Base-by-base conservation (phyloP, 1,140 invertebrate species). In the Drosophila serrata region DNA sequence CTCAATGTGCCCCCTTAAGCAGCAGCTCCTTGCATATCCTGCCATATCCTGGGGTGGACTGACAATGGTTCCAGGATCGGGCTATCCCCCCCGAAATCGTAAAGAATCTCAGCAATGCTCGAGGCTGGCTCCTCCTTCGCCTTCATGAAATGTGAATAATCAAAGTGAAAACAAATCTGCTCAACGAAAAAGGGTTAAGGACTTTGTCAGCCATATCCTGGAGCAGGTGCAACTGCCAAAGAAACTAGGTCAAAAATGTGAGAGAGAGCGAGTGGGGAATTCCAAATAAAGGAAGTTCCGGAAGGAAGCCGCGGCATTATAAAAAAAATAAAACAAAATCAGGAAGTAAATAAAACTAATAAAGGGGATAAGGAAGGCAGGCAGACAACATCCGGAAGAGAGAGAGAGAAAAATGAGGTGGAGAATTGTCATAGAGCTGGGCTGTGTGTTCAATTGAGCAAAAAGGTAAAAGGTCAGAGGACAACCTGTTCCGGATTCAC, bases 321-420 rank as follows among this genome's bases (percentile, higher is more conserved):
- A 42, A 55, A 42, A 55, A 42, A 70, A 15, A 64, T 53, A 59
- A 72, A 49, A 53, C 45, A 33, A 61, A 69, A 87, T 48, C 84
- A 59, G 84, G 84, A 87, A 87, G 84, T 90, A 88, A 88, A 88
- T 88, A 84, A 88, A 88, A 88, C 85, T 88, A 88, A 88, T 88
- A 82, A 87, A 62, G 61, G 49, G 63, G 24, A 39, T 55, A 72
- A 58, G 65, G 57, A 81, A 69, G 74, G 78, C 55, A 79, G 68
- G 61, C 79, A 69, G 67, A 74, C 76, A 65, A 78, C 84, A 64
- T 87, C 84, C 84, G 84, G 63, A 62, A 48, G 58, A 24, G 49
- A n/a, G 8, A 24, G 40, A 12, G 8, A n/a, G 45, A 33, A 40
- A 43, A 19, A n/a, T 15, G 70, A 24, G 46, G 19, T 19, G 31